phyloP scores from a whole-genome alignment of 2,888 invertebrate species.

The Ochlodes sylvanus region DNA sequence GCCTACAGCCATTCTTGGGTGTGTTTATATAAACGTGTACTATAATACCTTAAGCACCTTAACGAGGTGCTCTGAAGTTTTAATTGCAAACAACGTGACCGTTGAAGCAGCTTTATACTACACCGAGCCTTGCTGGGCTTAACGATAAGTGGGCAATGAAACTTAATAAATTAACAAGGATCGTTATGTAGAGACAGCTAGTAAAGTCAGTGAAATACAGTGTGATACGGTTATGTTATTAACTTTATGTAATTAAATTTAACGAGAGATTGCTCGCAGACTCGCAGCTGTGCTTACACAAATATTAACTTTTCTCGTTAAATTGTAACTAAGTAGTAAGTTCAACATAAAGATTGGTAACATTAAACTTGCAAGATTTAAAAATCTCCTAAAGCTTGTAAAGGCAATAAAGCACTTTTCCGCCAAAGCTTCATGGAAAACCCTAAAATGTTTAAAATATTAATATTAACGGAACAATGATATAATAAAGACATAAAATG shows the following conservation, averaged over 20 bases:
- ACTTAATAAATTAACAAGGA: conserved; percentile 22
- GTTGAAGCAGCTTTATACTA: conserved; percentile 3
- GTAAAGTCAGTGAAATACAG: conserved; percentile 7
- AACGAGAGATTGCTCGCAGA: not conserved
- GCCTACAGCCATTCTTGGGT: not conserved
- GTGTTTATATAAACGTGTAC: conserved; percentile 6
- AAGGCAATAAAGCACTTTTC: conserved; percentile 3
- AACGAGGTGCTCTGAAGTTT: conserved; percentile 17
- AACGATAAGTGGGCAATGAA: conserved; percentile 7
- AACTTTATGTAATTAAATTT: not conserved
- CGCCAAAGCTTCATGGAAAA: conserved; percentile 3
- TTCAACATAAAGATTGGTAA: not conserved
- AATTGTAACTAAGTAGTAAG: not conserved
- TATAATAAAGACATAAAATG: too few relatives aligned
- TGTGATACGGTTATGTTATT: conserved; percentile 1
- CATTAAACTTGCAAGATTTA: not conserved
- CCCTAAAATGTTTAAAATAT: not conserved
- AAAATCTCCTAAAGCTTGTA: not conserved
- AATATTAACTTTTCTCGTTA: not conserved
- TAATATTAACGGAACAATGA: not conserved
- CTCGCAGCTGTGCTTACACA: conserved; percentile 3
- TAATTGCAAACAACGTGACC: conserved; percentile 25
- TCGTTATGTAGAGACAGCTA: conserved; percentile 4
- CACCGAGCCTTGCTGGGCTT: not conserved
- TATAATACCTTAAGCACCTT: conserved; percentile 22